Base-by-base conservation (phyloP, 2,888 invertebrate species). In the Drosophila longiperda region DNA sequence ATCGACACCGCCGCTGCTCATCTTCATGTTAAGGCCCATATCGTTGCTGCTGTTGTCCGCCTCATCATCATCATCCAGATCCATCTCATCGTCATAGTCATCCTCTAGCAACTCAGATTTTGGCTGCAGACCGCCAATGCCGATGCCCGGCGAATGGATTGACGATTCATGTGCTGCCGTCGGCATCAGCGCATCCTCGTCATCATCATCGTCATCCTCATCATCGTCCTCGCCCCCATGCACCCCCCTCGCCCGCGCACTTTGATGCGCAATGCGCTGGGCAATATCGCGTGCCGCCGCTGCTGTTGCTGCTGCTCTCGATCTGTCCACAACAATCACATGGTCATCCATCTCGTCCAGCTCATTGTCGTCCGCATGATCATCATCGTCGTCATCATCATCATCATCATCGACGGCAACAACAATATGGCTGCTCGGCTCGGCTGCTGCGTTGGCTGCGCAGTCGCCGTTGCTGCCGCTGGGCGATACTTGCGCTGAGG, bases 21-120 rank as follows among this genome's bases (percentile, higher is more conserved):
- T 94, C 58, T 94, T 95, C 95, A 95, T 95, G 88, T 95, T 95
- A 90, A 95, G 92, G 93, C 95, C 95, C 83, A 91, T 80, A 87
- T 95, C 95, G 91, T 94, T 94, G 78, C 95, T 95, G 78, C 94
- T 94, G 58, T 94, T 92, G 83, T 95, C 94, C 78, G 95, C 95
- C 92, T 95, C 95, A 15, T 95, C 92, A 42, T 91, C 92, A 34
- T 95, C 95, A 52, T 94, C 94, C 48, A 94, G 93, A 77, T 94
- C 92, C 89, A 90, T 91, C 42, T 91, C 92, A 54, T 92, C 92
- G 34, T 92, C 91, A 52, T 91, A 91, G 42, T 92, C 90, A 29
- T 92, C 91, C 45, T 91, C 85, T 20, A 87, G 57, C 55, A 89
- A 83, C 49, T 91, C 91, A 36, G 78, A 78, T 63, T 91, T 91